Evolutionary conservation across 2,888 invertebrate species (phyloP), one percentile per base, ranked within the genome.

Genomic region (Ectemnius cavifrons): DNA sequence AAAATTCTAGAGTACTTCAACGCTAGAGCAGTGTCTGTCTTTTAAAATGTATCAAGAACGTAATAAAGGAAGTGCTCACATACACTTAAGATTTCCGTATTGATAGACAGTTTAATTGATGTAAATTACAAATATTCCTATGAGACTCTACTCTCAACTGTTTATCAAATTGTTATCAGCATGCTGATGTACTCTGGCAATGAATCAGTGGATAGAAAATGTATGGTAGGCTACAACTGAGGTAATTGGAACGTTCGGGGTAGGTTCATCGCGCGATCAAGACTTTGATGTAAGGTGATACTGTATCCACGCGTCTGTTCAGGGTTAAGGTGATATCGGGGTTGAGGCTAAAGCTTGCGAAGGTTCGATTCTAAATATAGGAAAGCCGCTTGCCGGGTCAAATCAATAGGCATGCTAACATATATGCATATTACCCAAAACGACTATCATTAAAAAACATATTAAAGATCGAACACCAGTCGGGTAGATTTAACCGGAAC

Each of bases 301-400:
- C 11, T 18, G 37, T 27, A 8, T 65, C 57, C 67, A 58, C 57
- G 16, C 37, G 16, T 60, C 60, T 66, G 58, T 81, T 86, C 81
- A 84, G 80, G 84, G 83, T 84, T 82, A 81, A 83, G 80, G 78
- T 79, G 75, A 81, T 77, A 73, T 66, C 60, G 68, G 67, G 77
- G 67, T 77, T 71, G 75, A 77, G 79, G 77, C 78, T 84, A 78
- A 80, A 78, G 16, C 79, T 79, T 78, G 77, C 77, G 69, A 81
- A 83, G 79, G 80, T 85, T 82, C 81, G 81, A 79, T 79, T 84
- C 86, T 88, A 85, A 88, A 87, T 83, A 85, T 86, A 85, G 84
- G 67, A 70, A 61, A 77, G 73, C 72, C 71, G 78, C 75, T 73
- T 72, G 76, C 81, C 81, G 77, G 83, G 84, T 85, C 84, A 85